Percentiles rank a stretch among this genome's conserved stretches.
Conservation (phyloP, 1,140 invertebrate species). For the Sycophila sp. region DNA sequence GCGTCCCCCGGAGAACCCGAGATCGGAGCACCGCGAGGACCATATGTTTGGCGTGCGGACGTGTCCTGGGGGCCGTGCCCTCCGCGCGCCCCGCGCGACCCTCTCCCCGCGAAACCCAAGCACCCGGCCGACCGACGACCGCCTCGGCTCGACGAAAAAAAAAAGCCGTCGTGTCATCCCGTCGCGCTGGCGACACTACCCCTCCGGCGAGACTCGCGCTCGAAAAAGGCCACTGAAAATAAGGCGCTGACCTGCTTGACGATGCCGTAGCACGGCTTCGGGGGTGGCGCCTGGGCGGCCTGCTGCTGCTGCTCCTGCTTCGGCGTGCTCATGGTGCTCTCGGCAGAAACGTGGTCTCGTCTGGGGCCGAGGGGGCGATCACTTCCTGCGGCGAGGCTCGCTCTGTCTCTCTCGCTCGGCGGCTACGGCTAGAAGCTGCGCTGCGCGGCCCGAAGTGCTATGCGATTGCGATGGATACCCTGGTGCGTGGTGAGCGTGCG, state of each 20-base stretch:
- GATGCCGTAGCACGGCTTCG: slow-evolving; percentile 33
- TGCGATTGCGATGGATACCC: not conserved
- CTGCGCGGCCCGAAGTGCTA: not conserved
- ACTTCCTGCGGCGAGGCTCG: too few species aligned
- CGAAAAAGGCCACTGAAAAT: not conserved
- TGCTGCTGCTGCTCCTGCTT: slow-evolving; percentile 18
- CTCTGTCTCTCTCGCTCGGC: too few species aligned
- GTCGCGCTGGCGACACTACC: too few species aligned
- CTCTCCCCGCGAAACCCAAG: too few species aligned
- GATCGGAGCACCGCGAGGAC: too few species aligned
- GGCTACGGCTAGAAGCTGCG: not conserved
- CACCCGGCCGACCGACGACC: too few species aligned
- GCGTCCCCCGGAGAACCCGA: too few species aligned
- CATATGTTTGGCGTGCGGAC: slow-evolving; percentile 28
- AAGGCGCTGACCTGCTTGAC: slow-evolving; percentile 32
- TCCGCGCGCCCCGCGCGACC: not conserved
- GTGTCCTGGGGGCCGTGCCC: not conserved
- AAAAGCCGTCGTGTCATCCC: too few species aligned
- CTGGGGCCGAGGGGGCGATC: too few species aligned
- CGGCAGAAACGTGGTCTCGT: slow-evolving; percentile 1
- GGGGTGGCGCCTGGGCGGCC: slow-evolving; percentile 11
- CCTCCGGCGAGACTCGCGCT: too few species aligned
- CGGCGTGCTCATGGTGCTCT: not conserved
- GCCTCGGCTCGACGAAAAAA: too few species aligned
- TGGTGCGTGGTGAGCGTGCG: not conserved